Evolutionary conservation across 2,113 vertebrate species (phyloP), one percentile per base, ranked within the genome.

Genomic region (Balaeniceps rex): DNA sequence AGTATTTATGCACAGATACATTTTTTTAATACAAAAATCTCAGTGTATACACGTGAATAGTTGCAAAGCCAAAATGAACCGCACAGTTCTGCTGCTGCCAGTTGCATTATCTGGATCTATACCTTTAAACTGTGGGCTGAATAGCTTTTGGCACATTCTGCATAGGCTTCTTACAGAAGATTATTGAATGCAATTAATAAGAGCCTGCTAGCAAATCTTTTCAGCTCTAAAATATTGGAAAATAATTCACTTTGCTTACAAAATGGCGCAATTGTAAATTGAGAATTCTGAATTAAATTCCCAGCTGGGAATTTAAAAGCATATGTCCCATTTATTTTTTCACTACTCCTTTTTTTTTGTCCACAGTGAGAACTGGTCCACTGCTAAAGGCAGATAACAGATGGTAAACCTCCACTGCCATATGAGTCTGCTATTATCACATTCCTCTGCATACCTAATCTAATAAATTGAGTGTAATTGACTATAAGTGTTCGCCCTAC

Each of bases 401-500:
- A 94, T 95, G 92, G 95, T 47, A 90, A 92, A 86, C 13, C 76
- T 54, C 78, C 55, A 65, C 68, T 96, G 80, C 84, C 91, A 96
- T 97, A 91, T 96, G 95, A 96, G 79, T 93, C 36, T 55, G 36
- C 69, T 93, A 87, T 91, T 93, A 95, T 94, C 66, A 40, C 76
- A 77, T 94, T 93, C 38, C 76, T 96, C 65, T 69, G 88, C 71
- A 83, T 79, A 92, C 74, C 69, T 91, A 91, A 94, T 93, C 65
- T 95, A 90, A 94, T 94, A 93, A 96, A 95, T 85, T 23, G 80
- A 86, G 70, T 87, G 69, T 89, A 96, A 97, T 92, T 95, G 96
- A 95, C 92, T 96, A 83, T 89, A 93, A 91, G 18, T 38, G 26
- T 89, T 82, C 60, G 64, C 57, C 55, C 74, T 83, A 74, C 44